Conservation (phyloP, 92 coral and sea anemone species). For the Paramuricea clavata region DNA sequence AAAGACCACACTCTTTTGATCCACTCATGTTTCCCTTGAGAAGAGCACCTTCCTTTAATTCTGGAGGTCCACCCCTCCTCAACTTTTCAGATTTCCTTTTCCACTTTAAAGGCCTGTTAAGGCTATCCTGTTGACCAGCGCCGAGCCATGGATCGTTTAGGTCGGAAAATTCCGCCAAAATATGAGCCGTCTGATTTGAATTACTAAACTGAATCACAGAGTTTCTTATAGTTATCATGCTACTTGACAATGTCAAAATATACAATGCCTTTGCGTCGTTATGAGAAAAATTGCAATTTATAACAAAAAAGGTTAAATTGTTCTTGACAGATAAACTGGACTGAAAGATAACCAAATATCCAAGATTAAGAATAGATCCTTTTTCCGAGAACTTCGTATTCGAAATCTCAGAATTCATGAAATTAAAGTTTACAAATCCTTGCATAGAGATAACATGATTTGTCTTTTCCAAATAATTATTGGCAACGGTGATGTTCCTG, state of each 20-base stretch:
- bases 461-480: neutral
- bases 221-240: neutral
- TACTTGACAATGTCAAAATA: neutral
- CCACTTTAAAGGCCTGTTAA: too few species aligned
- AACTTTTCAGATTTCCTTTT: too few species aligned
- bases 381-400: constrained; percentile 9
- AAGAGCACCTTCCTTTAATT: neutral
- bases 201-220: neutral
- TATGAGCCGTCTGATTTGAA: neutral
- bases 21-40: neutral
- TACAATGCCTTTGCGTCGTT: neutral
- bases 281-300: neutral
- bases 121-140: neutral
- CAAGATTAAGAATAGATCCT: neutral
- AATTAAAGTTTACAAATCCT: constrained; percentile 8
- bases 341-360: neutral
- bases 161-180: neutral
- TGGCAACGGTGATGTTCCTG: neutral
- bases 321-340: neutral
- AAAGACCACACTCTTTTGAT: too few species aligned
- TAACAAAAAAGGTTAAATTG: neutral
- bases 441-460: neutral
- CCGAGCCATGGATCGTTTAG: neutral
- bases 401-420: constrained; percentile 4
- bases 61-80: neutral